Evolutionary conservation across 2,113 vertebrate genomes (phyloP).

Genomic region (Calidris pygmaea): DNA sequence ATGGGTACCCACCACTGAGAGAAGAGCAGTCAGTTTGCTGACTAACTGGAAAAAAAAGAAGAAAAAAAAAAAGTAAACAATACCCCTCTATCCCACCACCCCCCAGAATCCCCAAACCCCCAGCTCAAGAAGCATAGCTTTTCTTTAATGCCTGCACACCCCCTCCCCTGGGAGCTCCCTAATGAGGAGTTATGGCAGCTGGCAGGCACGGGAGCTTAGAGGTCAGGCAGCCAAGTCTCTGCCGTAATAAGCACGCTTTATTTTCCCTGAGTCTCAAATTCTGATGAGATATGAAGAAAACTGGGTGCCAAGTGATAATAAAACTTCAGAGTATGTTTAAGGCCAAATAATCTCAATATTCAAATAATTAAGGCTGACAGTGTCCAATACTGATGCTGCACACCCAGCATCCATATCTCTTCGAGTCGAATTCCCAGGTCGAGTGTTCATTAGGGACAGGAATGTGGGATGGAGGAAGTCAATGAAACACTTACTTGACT

Average conservation of each 20-base stretch:
- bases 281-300: neutral
- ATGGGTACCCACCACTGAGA: neutral
- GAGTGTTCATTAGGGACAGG: neutral
- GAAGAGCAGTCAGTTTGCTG: neutral
- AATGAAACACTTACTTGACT: neutral
- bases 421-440: accelerated
- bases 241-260: neutral
- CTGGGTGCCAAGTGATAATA: neutral
- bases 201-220: neutral
- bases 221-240: neutral
- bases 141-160: no score
- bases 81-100: no score
- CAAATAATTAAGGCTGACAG: neutral
- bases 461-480: neutral
- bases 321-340: neutral
- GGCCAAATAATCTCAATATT: neutral
- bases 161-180: neutral
- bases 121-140: neutral
- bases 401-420: accelerated
- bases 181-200: neutral
- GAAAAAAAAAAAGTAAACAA: neutral
- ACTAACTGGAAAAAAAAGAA: no score
- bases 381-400: neutral
- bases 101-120: neutral
- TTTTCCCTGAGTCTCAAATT: neutral